Conservation (phyloP, 2,797 vertebrate species). For the Cyprinodon diabolis region DNA sequence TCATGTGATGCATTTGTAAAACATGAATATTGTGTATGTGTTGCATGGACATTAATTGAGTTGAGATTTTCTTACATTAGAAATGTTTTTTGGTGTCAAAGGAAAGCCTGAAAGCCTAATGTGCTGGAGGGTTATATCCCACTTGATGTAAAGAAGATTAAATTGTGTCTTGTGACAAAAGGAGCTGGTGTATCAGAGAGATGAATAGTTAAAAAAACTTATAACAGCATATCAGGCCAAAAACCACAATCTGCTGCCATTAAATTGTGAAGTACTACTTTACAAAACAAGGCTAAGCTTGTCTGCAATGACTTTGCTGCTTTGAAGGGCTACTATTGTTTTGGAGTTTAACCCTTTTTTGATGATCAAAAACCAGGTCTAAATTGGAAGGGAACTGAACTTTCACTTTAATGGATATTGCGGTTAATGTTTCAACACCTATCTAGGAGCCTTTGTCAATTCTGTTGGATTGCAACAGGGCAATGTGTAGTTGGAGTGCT, state of each 20-base stretch:
- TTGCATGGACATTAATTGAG: not conserved
- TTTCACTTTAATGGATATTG: too few relatives aligned
- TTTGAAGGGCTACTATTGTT: not conserved
- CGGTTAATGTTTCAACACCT: too few relatives aligned
- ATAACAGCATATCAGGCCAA: conserved; percentile 27
- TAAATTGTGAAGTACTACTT: conserved; percentile 38
- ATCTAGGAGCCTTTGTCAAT: too few relatives aligned
- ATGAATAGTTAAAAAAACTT: conserved; percentile 27
- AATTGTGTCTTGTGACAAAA: conserved; percentile 20
- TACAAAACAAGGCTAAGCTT: not conserved
- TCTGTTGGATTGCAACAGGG: too few relatives aligned
- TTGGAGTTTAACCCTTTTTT: not conserved
- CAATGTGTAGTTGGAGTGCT: too few relatives aligned
- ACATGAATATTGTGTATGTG: not conserved
- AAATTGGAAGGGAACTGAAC: too few relatives aligned
- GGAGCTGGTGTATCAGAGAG: conserved; percentile 22
- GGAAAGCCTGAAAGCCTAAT: conserved; percentile 15
- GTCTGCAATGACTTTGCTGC: not conserved
- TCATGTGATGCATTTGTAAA: not conserved
- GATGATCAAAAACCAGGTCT: not conserved
- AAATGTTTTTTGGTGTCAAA: conserved; percentile 14
- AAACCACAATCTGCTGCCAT: conserved; percentile 31
- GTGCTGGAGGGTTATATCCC: conserved; percentile 46
- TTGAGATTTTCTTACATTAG: conserved; percentile 7
- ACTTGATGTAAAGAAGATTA: conserved; percentile 49